Percentiles rank a stretch among this genome's conserved stretches.
Evolutionary conservation across 1,140 invertebrate species (phyloP).

Genomic region (Glossosoma conforme): DNA sequence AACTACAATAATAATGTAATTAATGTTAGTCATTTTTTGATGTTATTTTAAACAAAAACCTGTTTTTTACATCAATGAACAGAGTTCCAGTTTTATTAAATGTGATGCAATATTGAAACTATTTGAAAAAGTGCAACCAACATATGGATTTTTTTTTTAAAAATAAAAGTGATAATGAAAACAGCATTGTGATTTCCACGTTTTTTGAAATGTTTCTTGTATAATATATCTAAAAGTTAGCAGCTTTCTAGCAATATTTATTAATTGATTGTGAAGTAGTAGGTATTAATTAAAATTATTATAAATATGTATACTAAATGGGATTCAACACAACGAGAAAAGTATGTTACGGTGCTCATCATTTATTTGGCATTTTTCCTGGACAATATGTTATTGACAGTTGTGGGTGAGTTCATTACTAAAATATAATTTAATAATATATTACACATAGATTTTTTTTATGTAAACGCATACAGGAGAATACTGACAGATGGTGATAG

Average conservation of each 20-base stretch:
- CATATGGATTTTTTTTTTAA: not conserved
- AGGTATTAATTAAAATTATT: conserved; percentile 3
- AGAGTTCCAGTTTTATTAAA: not conserved
- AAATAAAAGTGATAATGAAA: not conserved
- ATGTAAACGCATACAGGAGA: not conserved
- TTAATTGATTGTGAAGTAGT: conserved; percentile 4
- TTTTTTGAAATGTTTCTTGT: conserved; percentile 5
- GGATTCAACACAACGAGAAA: conserved; percentile 13
- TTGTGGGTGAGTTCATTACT: conserved; percentile 63
- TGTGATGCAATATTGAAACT: not conserved
- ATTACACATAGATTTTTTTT: not conserved
- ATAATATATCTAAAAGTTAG: no score
- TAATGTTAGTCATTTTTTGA: not conserved
- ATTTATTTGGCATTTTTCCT: conserved; percentile 66
- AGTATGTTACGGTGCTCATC: conserved; percentile 45
- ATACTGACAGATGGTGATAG: conserved; percentile 5
- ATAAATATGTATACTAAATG: conserved; percentile 5
- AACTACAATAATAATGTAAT: conserved; percentile 1
- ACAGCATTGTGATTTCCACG: not conserved
- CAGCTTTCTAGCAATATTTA: conserved; percentile 8
- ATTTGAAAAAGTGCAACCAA: not conserved
- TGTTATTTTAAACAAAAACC: not conserved
- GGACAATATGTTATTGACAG: conserved; percentile 72
- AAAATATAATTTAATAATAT: not conserved
- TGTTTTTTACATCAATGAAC: not conserved